Conservation (phyloP, 2,888 invertebrate genomes). For the Andrena haemorrhoa region DNA sequence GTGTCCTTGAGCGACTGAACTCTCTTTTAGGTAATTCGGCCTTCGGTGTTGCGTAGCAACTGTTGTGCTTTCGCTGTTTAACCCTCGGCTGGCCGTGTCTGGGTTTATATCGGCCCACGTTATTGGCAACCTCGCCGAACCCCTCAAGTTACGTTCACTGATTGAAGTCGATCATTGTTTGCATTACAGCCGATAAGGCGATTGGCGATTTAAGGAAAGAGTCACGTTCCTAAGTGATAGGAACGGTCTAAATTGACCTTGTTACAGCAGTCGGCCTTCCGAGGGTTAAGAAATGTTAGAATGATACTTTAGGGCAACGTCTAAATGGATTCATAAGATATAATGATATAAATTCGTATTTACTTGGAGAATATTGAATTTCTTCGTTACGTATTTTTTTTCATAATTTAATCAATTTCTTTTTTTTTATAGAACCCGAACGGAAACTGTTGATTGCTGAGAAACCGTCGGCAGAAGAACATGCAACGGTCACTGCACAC, state of each 20-base stretch:
- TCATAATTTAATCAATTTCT: background rate
- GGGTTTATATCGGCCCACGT: no score
- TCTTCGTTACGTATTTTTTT: background rate
- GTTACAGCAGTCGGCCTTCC: no score
- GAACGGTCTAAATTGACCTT: no score
- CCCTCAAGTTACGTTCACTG: no score
- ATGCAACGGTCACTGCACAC: slow-evolving; percentile 87
- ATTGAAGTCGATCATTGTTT: no score
- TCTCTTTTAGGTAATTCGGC: slow-evolving; percentile 90
- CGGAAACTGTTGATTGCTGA: slow-evolving; percentile 96
- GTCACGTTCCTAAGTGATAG: no score
- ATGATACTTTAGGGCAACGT: background rate
- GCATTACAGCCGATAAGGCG: no score
- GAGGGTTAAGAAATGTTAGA: background rate
- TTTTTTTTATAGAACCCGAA: slow-evolving; percentile 90
- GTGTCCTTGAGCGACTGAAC: slow-evolving; percentile 98
- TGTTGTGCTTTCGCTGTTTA: no score
- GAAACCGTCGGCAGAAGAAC: slow-evolving; percentile 85
- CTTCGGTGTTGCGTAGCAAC: background rate
- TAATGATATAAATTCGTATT: background rate
- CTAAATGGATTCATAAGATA: background rate
- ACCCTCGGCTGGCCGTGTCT: no score
- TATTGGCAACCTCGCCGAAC: no score
- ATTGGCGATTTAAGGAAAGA: no score
- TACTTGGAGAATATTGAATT: background rate